These are phyloP conservation scores for Cephalopterus ornatus DNA, from an alignment of 2,113 vertebrate species.

Conservation along the genomic window DNA sequence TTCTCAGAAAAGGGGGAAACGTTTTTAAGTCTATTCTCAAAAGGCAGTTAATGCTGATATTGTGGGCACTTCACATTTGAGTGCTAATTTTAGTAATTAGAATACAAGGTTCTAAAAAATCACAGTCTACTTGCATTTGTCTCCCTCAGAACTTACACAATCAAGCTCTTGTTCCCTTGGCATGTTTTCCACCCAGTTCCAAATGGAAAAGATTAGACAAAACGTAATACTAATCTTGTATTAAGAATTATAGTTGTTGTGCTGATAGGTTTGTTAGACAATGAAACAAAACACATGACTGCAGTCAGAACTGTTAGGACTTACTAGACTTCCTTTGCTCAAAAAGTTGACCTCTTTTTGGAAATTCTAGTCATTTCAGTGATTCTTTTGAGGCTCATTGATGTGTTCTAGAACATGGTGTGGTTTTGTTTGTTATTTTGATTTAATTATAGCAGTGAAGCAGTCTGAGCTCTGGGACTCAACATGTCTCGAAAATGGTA, in stretches of 20 bases:
- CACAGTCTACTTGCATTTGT: neutral
- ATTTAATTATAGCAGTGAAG: constrained; percentile 14
- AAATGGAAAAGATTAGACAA: constrained; percentile 3
- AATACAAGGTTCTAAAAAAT: neutral
- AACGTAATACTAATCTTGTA: neutral
- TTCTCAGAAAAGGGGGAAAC: neutral
- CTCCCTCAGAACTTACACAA: neutral
- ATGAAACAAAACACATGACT: neutral
- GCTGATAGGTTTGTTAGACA: neutral
- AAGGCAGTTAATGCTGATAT: neutral
- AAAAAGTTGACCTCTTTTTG: neutral
- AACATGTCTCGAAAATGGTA: neutral
- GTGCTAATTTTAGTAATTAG: neutral
- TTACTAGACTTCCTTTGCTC: neutral
- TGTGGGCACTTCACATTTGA: neutral
- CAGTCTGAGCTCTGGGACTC: neutral
- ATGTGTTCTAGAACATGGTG: neutral
- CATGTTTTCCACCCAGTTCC: neutral
- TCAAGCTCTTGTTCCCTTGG: neutral
- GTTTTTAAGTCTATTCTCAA: neutral
- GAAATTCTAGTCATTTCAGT: neutral
- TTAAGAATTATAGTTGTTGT: neutral
- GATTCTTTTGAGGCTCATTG: neutral
- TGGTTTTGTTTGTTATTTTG: neutral
- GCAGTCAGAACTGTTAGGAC: neutral